Evolutionary conservation across 1,140 invertebrate species (phyloP).

Genomic region (Rhagoletis zephyria): DNA sequence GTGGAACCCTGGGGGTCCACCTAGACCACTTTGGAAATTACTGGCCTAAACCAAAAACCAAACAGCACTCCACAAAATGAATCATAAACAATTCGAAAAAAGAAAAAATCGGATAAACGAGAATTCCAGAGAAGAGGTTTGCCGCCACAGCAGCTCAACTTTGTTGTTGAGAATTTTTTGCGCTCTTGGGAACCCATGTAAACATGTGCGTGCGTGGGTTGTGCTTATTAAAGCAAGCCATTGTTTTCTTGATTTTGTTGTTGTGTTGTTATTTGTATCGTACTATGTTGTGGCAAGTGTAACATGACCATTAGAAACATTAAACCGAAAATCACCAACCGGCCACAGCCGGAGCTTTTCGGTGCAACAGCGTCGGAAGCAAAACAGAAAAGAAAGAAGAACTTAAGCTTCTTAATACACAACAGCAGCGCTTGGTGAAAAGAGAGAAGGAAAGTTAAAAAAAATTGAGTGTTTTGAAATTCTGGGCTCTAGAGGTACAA

Average conservation of each 20-base stretch:
- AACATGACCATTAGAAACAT: constrained; percentile 53
- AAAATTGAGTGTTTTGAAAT: not conserved
- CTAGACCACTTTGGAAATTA: no score
- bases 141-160: not conserved
- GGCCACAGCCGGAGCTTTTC: not conserved
- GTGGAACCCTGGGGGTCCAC: no score
- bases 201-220: not conserved
- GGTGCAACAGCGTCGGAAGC: not conserved
- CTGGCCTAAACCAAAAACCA: not conserved
- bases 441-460: not conserved
- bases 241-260: not conserved
- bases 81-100: not conserved
- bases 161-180: not conserved
- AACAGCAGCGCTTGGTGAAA: not conserved
- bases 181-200: not conserved
- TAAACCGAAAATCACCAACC: constrained; percentile 38
- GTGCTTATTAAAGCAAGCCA: not conserved
- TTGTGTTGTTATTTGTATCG: not conserved
- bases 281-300: constrained; percentile 28
- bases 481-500: not conserved
- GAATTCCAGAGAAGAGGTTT: not conserved
- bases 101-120: not conserved
- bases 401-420: not conserved
- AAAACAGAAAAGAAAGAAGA: not conserved
- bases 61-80: not conserved